Base-by-base conservation (phyloP, 2,888 invertebrate species). In the Cryptocheilus praepositus region DNA sequence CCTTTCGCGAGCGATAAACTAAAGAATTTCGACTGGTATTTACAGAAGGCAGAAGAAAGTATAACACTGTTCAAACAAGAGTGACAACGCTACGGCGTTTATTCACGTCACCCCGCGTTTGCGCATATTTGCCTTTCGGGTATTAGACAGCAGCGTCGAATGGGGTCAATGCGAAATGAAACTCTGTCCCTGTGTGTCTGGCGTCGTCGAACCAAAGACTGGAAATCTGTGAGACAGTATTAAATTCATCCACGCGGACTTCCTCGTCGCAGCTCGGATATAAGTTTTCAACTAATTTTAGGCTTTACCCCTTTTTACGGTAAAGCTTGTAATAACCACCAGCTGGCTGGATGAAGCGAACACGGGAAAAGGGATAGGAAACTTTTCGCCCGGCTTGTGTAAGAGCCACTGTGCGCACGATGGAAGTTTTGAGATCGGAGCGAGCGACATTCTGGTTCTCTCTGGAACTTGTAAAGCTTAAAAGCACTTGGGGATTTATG, bases 381-480 rank as follows among this genome's bases (percentile, higher is more conserved):
- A 73, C 65, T 74, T 69, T 76, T 68, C 59, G 49, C 51, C 54
- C 28, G 52, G 67, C 45, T 67, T 49, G 56, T 64, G 59, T 65
- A 53, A 70, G 55, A 57, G 51, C 55, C 19, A 57, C 62, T 66
- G 51, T 53, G 49, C 55, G 56, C 59, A 46, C 16, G 70, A 61
- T 16, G 57, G 74, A 74, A 71, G 67, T 79, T 79, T 71, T 63
- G 67, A 72, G 67, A 76, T 79, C 77, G 71, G 58, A 57, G 53
- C 22, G 46, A 72, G 66, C 69, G 73, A 79, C 76, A 76, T 79
- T 36, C 61, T 60, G 59, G 15, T 61, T 71, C 64, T 67, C 66
- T 76, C 74, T 62, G 67, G 69, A 77, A 77, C 77, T 80, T 79
- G 77, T 79, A 79, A 80, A 79, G 79, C 79, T 79, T 77, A 72